A percentile compares a stretch with the other conserved stretches of the same genome.
phyloP scores from a whole-genome alignment of 1,140 invertebrate species.

The Vanessa tameamea region DNA sequence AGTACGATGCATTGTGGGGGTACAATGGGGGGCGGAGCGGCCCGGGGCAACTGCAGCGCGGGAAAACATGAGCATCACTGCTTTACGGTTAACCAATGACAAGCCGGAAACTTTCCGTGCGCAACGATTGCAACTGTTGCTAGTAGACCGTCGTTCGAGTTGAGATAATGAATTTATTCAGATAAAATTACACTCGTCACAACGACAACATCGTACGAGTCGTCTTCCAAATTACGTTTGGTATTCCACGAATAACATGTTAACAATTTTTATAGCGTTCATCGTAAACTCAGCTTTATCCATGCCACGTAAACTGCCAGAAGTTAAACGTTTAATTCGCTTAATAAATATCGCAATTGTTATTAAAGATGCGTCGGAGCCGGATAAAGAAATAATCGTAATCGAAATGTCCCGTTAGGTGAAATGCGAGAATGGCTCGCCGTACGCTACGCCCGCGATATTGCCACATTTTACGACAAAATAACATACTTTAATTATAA shows the following conservation, averaged over 20 bases:
- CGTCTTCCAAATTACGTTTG: too few relatives aligned
- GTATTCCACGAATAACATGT: neutral
- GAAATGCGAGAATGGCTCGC: conserved; percentile 57
- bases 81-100: conserved; percentile 61
- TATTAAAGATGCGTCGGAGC: conserved; percentile 3
- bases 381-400: conserved; percentile 28
- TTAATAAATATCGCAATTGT: neutral
- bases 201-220: too few relatives aligned
- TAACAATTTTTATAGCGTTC: too few relatives aligned
- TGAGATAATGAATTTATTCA: neutral
- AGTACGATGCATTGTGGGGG: conserved; percentile 75
- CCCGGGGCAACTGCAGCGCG: conserved; percentile 61
- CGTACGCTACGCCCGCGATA: conserved; percentile 43
- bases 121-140: neutral
- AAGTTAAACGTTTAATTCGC: neutral
- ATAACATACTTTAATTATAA: conserved; percentile 79
- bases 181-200: too few relatives aligned
- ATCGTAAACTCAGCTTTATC: too few relatives aligned
- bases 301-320: too few relatives aligned
- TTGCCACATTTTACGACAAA: conserved; percentile 69
- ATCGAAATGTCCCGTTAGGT: conserved; percentile 54
- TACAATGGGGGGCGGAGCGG: conserved; percentile 70
- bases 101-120: conserved; percentile 32
- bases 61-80: conserved; percentile 34
- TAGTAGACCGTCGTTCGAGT: neutral